Conservation (phyloP, 1,140 invertebrate genomes). For the Nasonia giraulti region DNA sequence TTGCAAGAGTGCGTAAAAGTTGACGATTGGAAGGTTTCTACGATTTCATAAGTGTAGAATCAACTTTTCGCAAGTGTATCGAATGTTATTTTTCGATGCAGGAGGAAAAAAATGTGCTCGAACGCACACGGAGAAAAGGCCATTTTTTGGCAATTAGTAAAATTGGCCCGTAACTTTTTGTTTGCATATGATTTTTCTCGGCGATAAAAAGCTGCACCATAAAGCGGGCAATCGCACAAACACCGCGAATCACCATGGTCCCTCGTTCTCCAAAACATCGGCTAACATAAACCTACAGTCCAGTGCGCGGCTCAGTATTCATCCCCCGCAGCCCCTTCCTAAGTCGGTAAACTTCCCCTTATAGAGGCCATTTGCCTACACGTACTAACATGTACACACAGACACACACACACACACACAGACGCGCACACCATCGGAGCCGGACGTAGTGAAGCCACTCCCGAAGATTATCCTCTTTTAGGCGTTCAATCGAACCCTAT, state of each 20-base stretch:
- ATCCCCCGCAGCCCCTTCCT: background rate
- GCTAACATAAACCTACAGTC: background rate
- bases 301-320: background rate
- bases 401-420: too few relatives aligned
- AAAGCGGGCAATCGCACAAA: background rate
- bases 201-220: background rate
- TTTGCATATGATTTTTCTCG: too few relatives aligned
- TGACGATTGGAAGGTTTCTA: too few relatives aligned
- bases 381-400: background rate
- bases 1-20: too few relatives aligned
- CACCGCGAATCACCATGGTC: background rate
- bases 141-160: too few relatives aligned
- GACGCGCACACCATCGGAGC: background rate
- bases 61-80: too few relatives aligned
- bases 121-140: too few relatives aligned
- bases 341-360: background rate
- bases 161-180: too few relatives aligned
- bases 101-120: too few relatives aligned
- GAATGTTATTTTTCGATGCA: too few relatives aligned
- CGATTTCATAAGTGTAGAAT: too few relatives aligned
- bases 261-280: background rate
- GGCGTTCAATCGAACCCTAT: slow-evolving; percentile 27
- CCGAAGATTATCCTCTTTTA: slow-evolving; percentile 24
- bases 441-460: background rate
- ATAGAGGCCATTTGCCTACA: background rate